Conservation (phyloP, 2,797 vertebrate species). For the Mormyrus hasselquistii region DNA sequence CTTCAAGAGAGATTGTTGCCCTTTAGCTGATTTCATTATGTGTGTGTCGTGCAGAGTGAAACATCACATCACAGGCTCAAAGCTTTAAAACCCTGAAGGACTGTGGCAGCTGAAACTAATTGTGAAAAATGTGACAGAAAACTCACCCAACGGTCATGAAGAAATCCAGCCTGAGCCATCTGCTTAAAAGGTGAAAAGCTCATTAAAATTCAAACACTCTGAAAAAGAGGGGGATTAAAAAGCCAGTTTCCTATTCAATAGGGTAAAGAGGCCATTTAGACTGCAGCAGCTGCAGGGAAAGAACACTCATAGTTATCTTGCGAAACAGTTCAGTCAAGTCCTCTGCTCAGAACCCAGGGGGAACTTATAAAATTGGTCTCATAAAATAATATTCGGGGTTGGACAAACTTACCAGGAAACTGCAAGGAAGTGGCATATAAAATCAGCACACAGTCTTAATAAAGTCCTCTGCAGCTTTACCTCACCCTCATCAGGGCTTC, state of each 20-base stretch:
- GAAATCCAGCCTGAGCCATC: conserved; percentile 46
- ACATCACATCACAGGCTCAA: conserved; percentile 43
- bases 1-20: conserved; percentile 63
- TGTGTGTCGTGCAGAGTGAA: conserved; percentile 43
- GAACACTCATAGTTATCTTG: conserved; percentile 59
- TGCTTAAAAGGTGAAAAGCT: conserved; percentile 56
- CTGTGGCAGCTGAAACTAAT: conserved; percentile 64
- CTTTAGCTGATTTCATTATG: conserved; percentile 60
- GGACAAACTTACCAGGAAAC: conserved; percentile 8
- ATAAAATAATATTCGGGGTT: conserved; percentile 20
- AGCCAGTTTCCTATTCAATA: conserved; percentile 50
- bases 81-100: conserved; percentile 44
- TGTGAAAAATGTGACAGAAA: conserved; percentile 43
- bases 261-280: conserved; percentile 39
- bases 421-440: neutral
- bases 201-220: conserved; percentile 63
- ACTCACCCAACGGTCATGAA: conserved; percentile 43
- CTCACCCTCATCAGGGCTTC: neutral
- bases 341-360: conserved; percentile 17
- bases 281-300: conserved; percentile 43
- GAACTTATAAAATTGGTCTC: conserved; percentile 17
- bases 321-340: conserved; percentile 51
- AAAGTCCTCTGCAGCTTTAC: neutral
- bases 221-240: conserved; percentile 64
- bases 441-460: conserved; percentile 16